Conservation (phyloP, 2,888 invertebrate species). For the Xestia xanthographa region DNA sequence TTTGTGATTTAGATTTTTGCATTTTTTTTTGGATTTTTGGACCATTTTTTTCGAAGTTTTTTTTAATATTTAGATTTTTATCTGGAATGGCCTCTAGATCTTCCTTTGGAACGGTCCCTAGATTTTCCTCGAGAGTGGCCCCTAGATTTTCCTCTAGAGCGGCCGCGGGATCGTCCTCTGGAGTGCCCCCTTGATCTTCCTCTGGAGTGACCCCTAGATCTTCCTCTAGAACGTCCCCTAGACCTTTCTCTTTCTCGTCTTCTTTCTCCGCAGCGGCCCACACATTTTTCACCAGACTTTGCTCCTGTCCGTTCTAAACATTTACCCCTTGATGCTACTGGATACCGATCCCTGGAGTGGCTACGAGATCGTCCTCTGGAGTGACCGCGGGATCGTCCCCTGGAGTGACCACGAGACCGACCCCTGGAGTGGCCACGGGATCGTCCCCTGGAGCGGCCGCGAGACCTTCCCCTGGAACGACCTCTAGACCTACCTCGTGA, state of each 20-base stretch:
- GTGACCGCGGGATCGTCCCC: conserved; percentile 8
- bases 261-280: no score
- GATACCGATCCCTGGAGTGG: no score
- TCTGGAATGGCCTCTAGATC: conserved; percentile 35
- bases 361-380: conserved; percentile 14
- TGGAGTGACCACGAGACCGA: conserved; percentile 13
- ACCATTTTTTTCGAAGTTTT: neutral
- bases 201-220: conserved; percentile 16
- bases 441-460: conserved; percentile 24
- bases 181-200: conserved; percentile 11
- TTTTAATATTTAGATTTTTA: neutral
- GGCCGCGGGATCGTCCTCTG: conserved; percentile 10
- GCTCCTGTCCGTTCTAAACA: no score
- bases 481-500: conserved; percentile 33
- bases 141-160: conserved; percentile 40
- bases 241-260: conserved; percentile 4
- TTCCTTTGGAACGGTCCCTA: conserved; percentile 48
- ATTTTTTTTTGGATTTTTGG: neutral
- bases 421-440: conserved; percentile 27
- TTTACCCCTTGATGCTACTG: no score
- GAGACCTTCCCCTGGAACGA: conserved; percentile 32
- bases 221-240: conserved; percentile 1
- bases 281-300: no score
- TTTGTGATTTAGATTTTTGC: neutral
- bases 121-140: conserved; percentile 34